A percentile compares a stretch with the other conserved stretches of the same genome.
These are phyloP conservation scores for Sitophilus oryzae DNA, from an alignment of 1,140 invertebrate genomes.

Conservation along the genomic window DNA sequence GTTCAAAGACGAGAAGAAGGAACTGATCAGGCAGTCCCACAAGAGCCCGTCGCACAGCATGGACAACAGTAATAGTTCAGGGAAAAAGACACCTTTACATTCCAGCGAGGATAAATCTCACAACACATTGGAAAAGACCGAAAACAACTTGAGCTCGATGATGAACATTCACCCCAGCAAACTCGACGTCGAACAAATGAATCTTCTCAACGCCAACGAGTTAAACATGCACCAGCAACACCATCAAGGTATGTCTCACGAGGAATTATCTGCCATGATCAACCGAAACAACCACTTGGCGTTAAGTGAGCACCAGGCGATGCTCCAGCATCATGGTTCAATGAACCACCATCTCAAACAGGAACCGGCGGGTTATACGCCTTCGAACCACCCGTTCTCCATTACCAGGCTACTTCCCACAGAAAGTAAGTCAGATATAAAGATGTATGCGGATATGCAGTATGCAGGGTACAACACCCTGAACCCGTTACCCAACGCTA, in stretches of 20 bases:
- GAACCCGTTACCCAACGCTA: constrained; percentile 55
- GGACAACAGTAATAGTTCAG: constrained; percentile 45
- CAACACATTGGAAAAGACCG: constrained; percentile 49
- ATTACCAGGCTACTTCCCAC: constrained; percentile 85
- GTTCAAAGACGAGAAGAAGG: constrained; percentile 97
- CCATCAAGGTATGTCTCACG: constrained; percentile 51
- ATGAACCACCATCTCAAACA: constrained; percentile 63
- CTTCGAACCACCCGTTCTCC: constrained; percentile 85
- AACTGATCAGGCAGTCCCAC: constrained; percentile 69
- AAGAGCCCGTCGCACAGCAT: constrained; percentile 57
- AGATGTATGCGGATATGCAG: constrained; percentile 74
- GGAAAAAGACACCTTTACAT: constrained; percentile 41
- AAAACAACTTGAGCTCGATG: constrained; percentile 45
- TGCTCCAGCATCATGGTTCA: constrained; percentile 56
- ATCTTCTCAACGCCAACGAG: constrained; percentile 50
- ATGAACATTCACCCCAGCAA: constrained; percentile 43
- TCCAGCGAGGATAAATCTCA: constrained; percentile 44
- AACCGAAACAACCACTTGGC: constrained; percentile 53
- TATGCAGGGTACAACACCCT: constrained; percentile 58
- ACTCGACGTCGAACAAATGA: constrained; percentile 54
- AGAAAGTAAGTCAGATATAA: constrained; percentile 75
- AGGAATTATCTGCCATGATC: constrained; percentile 62
- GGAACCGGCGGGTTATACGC: constrained; percentile 69
- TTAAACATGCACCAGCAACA: constrained; percentile 45
- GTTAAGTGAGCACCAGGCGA: constrained; percentile 53